Percentiles rank a stretch among this genome's conserved stretches.
phyloP scores from a whole-genome alignment of 2,797 vertebrate species.

The Notoglanidium macrostoma region DNA sequence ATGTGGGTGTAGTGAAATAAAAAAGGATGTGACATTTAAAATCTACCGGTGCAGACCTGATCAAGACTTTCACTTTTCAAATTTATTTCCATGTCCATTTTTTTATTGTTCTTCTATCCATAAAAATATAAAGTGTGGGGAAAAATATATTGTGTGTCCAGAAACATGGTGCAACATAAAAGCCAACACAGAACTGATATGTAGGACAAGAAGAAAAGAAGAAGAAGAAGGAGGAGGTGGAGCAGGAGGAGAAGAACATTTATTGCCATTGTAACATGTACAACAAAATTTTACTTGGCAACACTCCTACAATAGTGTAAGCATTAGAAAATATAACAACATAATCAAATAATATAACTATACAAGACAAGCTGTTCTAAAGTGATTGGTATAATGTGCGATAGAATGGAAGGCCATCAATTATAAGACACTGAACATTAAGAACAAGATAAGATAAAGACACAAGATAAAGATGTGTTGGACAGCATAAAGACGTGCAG shows the following conservation, averaged over 20 bases:
- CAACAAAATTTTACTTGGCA: background rate
- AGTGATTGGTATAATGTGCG: background rate
- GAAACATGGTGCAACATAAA: background rate
- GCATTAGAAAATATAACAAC: background rate
- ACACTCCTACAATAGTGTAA: background rate
- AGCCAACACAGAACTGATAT: background rate
- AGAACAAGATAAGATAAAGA: background rate
- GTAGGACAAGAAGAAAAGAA: background rate
- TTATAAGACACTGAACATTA: background rate
- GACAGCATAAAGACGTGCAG: background rate
- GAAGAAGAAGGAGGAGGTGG: too few relatives aligned
- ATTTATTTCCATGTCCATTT: background rate
- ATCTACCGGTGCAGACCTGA: background rate
- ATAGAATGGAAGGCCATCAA: background rate
- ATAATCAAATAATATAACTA: background rate
- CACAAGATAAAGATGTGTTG: background rate
- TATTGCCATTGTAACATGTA: background rate
- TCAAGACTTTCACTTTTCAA: conserved; percentile 20
- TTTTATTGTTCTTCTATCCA: background rate
- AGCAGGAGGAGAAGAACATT: too few relatives aligned
- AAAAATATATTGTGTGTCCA: background rate
- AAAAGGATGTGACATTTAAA: background rate
- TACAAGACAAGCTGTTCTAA: background rate
- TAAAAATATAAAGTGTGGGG: background rate
- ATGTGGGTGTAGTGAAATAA: background rate